Base-by-base conservation (phyloP, 1,140 invertebrate genomes). In the Nasonia longicornis region DNA sequence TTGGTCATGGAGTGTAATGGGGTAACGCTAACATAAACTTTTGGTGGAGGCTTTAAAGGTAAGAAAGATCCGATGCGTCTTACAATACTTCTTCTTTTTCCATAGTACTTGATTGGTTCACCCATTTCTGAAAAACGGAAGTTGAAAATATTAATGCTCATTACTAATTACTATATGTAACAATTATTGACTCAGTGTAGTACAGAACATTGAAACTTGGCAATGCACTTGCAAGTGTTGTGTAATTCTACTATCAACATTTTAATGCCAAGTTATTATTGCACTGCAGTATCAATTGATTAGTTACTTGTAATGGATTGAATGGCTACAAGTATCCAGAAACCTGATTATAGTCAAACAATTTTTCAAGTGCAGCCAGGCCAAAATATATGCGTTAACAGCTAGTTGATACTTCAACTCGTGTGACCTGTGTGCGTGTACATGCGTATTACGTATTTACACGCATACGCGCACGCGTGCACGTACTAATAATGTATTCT, bases 1-100 rank as follows among this genome's bases (percentile, higher is more conserved):
- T 85, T 90, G 48, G 89, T 89, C 90, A 91, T 91, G 7, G 90
- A 91, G 82, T 91, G 90, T 69, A 91, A 86, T 42, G 90, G 88
- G 22, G 90, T 91, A 70, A 91, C 90, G 73, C 90, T 89, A 14
- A 91, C 89, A 83, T 91, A 91, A 66, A 91, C 90, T 85, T 91
- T 91, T 67, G 90, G 90, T 42, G 87, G 89, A 48, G 90, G 89
- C 81, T 87, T 91, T 10, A 91, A 74, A 66, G 90, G 90, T 73
- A 91, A 83, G 83, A 91, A 87, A 1, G 90, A 91, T 26, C 90
- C 90, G 70, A 91, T 91, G 64, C 87, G 85, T 29, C 90, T 85
- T 8, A 91, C 86, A 63, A 91, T 89, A 78, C 90, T 91, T 58
- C 90, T 87, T 83, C 87, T 86, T 75, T 87, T 90, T 71, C 90